Evolutionary conservation across 2,113 vertebrate species (phyloP).

Genomic region (Myodes glareolus): DNA sequence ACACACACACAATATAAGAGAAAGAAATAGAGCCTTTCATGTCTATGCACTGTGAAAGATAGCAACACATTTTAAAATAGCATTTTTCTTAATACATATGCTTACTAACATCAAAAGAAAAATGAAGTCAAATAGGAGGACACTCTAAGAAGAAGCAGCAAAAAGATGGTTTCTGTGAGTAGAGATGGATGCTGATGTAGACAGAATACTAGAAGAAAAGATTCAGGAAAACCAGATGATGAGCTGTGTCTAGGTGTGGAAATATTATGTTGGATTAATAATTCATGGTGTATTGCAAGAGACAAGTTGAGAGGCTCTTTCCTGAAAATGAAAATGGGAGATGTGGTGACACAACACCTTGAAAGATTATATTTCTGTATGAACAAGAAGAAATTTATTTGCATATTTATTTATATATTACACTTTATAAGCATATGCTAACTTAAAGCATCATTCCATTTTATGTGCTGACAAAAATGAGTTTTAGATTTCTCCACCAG

Average conservation of each 20-base stretch:
- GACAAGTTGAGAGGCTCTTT: background rate
- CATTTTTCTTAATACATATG: background rate
- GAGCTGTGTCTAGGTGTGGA: fast-evolving
- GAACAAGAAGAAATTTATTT: background rate
- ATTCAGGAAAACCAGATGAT: background rate
- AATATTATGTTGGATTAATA: background rate
- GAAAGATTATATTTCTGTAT: background rate
- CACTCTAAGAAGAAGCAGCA: background rate
- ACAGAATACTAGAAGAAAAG: background rate
- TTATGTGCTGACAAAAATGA: background rate
- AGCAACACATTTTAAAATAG: background rate
- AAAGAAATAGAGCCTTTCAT: background rate
- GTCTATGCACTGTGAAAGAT: too few species aligned
- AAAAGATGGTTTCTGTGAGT: background rate
- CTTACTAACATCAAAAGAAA: background rate
- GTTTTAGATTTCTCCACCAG: background rate
- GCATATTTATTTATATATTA: background rate
- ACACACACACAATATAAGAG: background rate
- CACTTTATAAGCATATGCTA: background rate
- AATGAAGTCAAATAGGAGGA: background rate
- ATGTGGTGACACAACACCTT: background rate
- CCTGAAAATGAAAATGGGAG: background rate
- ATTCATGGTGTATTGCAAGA: background rate
- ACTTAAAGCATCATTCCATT: background rate
- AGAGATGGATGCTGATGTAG: background rate